Evolutionary conservation across 2,888 invertebrate species (phyloP).

Genomic region (Eupithecia vulgata): DNA sequence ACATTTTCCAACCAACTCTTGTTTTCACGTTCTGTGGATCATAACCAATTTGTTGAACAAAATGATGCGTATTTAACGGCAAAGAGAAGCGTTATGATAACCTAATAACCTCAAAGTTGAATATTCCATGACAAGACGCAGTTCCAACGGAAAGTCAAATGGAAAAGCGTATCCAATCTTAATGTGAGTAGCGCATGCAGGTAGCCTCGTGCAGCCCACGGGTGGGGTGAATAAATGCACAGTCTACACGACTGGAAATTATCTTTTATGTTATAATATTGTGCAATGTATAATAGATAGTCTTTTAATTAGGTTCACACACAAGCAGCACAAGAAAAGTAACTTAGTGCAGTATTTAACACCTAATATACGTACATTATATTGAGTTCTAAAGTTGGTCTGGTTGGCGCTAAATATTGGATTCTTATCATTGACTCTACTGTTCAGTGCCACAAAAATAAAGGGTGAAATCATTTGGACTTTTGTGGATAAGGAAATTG

Average conservation of each 20-base stretch:
- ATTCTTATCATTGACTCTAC: too few species aligned
- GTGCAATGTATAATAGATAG: too few species aligned
- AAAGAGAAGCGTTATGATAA: constrained; percentile 64
- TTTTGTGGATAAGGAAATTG: too few species aligned
- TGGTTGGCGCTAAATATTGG: too few species aligned
- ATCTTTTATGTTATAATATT: too few species aligned
- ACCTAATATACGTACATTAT: too few species aligned
- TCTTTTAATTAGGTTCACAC: too few species aligned
- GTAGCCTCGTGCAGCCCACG: constrained; percentile 45
- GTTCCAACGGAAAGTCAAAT: constrained; percentile 78
- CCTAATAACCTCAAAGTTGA: constrained; percentile 74
- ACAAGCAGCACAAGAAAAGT: too few species aligned
- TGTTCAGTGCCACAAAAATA: too few species aligned
- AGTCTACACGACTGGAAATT: background rate
- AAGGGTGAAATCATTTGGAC: too few species aligned
- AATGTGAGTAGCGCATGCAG: constrained; percentile 78
- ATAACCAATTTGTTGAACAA: constrained; percentile 37
- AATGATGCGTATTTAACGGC: constrained; percentile 53
- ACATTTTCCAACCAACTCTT: background rate
- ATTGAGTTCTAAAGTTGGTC: too few species aligned
- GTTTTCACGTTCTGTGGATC: background rate
- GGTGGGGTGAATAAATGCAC: background rate
- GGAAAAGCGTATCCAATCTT: constrained; percentile 71
- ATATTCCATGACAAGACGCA: constrained; percentile 80
- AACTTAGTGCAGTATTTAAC: too few species aligned